Evolutionary conservation across 2,888 invertebrate species (phyloP).

Genomic region (Volucella bombylans): DNA sequence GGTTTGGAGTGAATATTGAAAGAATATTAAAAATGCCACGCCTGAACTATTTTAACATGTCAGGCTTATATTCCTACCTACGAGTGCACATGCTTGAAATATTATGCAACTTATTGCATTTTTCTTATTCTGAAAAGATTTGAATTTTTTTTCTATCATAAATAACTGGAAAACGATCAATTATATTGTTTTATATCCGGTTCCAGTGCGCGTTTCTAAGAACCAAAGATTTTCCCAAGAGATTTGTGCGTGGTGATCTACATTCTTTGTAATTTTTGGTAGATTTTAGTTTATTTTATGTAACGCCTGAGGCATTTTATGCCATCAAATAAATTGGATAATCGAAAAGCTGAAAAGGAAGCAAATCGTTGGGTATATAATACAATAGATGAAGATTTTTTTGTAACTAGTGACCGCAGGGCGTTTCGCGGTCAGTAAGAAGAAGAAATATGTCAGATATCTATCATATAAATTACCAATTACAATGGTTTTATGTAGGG

Average conservation of each 20-base stretch:
- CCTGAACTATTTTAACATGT: background rate
- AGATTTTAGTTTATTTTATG: conserved; percentile 8
- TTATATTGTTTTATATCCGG: background rate
- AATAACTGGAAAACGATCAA: background rate
- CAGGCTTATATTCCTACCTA: too few relatives aligned
- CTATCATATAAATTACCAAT: conserved; percentile 60
- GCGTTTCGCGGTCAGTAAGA: conserved; percentile 56
- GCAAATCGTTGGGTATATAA: conserved; percentile 47
- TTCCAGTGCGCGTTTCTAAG: too few relatives aligned
- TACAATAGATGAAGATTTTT: conserved; percentile 19
- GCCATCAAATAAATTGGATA: conserved; percentile 48
- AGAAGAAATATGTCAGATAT: conserved; percentile 59
- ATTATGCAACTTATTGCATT: background rate
- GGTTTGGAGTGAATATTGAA: background rate
- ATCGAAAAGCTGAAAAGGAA: conserved; percentile 43
- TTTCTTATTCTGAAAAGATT: background rate
- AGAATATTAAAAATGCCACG: background rate
- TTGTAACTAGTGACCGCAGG: conserved; percentile 52
- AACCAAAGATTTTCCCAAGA: background rate
- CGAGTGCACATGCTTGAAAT: background rate
- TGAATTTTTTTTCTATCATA: background rate
- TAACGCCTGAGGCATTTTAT: conserved; percentile 14
- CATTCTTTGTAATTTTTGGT: conserved; percentile 7
- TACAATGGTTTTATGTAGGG: conserved; percentile 39
- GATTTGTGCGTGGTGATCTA: conserved; percentile 26